A percentile compares a stretch with the other conserved stretches of the same genome.
These are phyloP conservation scores for Aphis craccivora DNA, from an alignment of 1,140 invertebrate species.

Conservation along the genomic window DNA sequence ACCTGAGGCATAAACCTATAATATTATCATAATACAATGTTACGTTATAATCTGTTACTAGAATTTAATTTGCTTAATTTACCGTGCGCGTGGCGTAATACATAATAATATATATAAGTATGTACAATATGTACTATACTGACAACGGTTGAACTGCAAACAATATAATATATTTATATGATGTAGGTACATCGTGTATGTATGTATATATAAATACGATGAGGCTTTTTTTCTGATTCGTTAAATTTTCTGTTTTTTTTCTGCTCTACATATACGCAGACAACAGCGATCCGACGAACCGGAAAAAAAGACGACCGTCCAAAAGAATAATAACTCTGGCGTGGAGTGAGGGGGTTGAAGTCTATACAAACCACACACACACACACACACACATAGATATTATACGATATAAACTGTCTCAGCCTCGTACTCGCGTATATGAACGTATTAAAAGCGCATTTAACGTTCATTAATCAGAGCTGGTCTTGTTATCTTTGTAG, in stretches of 20 bases:
- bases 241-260: not conserved
- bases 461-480: constrained; percentile 55
- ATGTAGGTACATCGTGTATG: not conserved
- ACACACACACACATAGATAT: not conserved
- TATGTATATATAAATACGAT: not conserved
- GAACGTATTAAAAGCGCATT: constrained; percentile 54
- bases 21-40: not conserved
- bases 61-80: constrained; percentile 39
- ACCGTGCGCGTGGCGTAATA: constrained; percentile 24
- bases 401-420: not conserved
- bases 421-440: not conserved
- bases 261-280: constrained; percentile 7
- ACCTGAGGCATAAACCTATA: not conserved
- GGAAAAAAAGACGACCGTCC: constrained; percentile 5
- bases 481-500: constrained; percentile 38
- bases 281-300: constrained; percentile 7
- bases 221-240: not conserved
- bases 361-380: not conserved
- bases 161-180: not conserved
- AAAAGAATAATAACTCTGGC: not conserved
- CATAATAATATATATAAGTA: no score
- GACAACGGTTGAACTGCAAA: not conserved
- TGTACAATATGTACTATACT: not conserved
- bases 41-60: not conserved
- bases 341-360: not conserved